phyloP scores from a whole-genome alignment of 2,113 vertebrate species.

The Oxygymnocypris stewartii region DNA sequence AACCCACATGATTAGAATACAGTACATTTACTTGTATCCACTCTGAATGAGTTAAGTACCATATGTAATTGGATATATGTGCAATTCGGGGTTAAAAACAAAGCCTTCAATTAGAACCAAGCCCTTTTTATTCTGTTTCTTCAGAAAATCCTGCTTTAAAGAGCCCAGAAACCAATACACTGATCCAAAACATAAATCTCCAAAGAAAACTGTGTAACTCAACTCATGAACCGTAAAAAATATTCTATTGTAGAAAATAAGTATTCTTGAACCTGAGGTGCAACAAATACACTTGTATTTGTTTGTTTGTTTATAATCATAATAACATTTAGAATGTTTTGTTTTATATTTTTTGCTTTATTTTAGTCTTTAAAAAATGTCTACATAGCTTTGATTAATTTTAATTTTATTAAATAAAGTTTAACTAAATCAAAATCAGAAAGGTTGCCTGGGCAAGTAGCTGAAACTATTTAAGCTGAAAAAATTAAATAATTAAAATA shows the following conservation, averaged over 20 bases:
- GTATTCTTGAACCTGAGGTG: too few species aligned
- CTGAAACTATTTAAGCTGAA: too few species aligned
- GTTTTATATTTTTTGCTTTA: too few species aligned
- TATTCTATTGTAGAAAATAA: background rate
- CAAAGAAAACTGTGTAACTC: background rate
- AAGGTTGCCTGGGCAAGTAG: too few species aligned
- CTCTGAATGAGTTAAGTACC: background rate
- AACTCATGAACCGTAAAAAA: background rate
- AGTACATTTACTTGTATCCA: background rate
- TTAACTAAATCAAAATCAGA: too few species aligned
- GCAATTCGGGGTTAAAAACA: background rate
- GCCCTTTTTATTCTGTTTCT: background rate
- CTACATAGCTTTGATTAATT: too few species aligned
- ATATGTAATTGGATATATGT: background rate
- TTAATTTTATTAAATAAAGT: too few species aligned
- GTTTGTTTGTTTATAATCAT: too few species aligned
- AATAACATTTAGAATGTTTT: too few species aligned
- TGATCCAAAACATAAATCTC: background rate
- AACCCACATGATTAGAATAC: background rate
- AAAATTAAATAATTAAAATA: too few species aligned
- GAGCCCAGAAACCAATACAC: background rate
- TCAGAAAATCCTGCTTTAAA: background rate
- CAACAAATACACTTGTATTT: too few species aligned
- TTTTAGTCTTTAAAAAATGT: too few species aligned
- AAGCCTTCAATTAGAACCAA: background rate